Percentiles rank a stretch among this genome's conserved stretches.
Conservation (phyloP, 2,888 invertebrate genomes). For the Heliothis peltigera region DNA sequence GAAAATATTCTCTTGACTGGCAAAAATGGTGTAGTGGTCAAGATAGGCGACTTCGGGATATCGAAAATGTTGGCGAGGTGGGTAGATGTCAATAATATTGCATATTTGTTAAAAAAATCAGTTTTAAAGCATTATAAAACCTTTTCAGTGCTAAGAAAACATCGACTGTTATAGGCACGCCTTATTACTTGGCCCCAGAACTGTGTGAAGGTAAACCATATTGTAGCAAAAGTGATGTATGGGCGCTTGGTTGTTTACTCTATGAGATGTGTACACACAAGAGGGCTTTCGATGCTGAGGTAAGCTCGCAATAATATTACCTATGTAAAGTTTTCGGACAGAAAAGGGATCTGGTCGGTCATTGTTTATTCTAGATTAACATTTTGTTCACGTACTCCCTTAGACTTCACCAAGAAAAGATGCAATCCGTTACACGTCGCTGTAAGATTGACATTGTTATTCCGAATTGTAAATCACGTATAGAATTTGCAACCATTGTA, state of each 20-base stretch:
- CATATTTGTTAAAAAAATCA: not conserved
- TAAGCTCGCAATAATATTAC: conserved; percentile 72
- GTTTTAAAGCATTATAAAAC: not conserved
- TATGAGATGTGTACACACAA: conserved; percentile 94
- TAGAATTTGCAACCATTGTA: no score
- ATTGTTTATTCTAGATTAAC: no score
- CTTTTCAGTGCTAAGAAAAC: conserved; percentile 89
- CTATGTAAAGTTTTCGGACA: not conserved
- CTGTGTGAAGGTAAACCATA: conserved; percentile 94
- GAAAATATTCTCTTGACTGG: conserved; percentile 95
- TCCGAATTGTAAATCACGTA: no score
- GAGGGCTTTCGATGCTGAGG: conserved; percentile 93
- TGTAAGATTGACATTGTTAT: no score
- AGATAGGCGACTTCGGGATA: conserved; percentile 96
- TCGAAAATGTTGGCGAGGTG: conserved; percentile 93
- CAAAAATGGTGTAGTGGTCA: conserved; percentile 91
- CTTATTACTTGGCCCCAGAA: conserved; percentile 96
- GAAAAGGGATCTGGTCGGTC: not conserved
- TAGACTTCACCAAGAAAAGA: no score
- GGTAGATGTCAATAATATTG: conserved; percentile 12
- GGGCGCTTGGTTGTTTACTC: conserved; percentile 96
- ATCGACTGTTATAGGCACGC: conserved; percentile 93
- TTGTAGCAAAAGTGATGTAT: conserved; percentile 95
- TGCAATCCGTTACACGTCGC: no score
- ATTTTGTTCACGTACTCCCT: no score